Base-by-base conservation (phyloP, 2,888 invertebrate species). In the Caenorhabditis zanzibari region DNA sequence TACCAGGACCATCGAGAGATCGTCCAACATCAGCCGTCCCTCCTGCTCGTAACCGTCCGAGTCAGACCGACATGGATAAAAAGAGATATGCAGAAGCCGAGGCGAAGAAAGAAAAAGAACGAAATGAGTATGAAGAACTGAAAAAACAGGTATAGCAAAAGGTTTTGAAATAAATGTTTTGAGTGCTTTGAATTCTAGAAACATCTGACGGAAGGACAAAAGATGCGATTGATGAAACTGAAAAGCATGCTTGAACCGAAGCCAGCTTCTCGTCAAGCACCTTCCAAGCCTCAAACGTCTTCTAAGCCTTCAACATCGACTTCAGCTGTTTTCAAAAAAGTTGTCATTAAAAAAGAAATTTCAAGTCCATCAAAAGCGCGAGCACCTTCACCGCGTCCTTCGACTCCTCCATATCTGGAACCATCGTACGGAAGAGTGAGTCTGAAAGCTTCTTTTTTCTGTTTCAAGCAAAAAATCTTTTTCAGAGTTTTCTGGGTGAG, bases 391-490 rank as follows among this genome's bases (percentile, higher is more conserved):
- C 52, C 52, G 12, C 54, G 14, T 7, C 54, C 54, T 14, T 14
- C 54, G 26, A 22, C 24, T 9, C 66, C 66, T 3, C 26, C 24
- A 12, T 2, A 41, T 75, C 32, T 75, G 0, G 56, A 64, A 32
- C 66, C 44, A n/a, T 7, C 35, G 9, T 35, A 61, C 26, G 73
- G 73, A 73, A 52, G 16, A 41, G 73, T 73, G 2, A 73, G 73
- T 61, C 44, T 54, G 10, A 26, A 19, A 41, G 24, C 22, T n/a
- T 32, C 26, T 47, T 26, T n/a, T 26, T 44, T 41, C n/a, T n/a
- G 16, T 14, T 16, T 24, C 26, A 12, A 19, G 41, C n/a, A 12
- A 47, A 26, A n/a, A 19, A 52, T 44, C 19, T 1, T 12, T 73
- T 68, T 41, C 76, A 77, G 76, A 12, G 7, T 9, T 68, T 68